phyloP scores from a whole-genome alignment of 1,140 invertebrate species.

The Philopotamus ludificatus region DNA sequence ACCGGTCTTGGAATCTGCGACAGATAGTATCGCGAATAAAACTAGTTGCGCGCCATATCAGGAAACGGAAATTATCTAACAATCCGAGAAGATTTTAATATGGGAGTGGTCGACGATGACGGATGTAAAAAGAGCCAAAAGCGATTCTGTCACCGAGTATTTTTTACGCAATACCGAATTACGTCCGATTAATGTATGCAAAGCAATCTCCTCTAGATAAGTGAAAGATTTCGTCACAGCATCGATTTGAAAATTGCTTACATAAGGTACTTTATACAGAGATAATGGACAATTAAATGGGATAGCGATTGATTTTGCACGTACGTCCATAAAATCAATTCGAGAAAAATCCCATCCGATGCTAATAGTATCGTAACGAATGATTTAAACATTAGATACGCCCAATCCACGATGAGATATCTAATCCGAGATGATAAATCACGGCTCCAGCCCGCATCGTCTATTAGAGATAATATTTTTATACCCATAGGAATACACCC shows the following conservation, averaged over 20 bases:
- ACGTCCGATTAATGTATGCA: too few species aligned
- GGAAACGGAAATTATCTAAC: neutral
- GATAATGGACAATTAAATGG: too few species aligned
- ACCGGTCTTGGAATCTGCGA: neutral
- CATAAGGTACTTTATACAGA: too few species aligned
- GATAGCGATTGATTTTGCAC: too few species aligned
- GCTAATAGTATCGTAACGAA: neutral
- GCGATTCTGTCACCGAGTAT: too few species aligned
- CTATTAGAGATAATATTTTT: neutral
- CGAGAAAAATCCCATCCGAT: too few species aligned
- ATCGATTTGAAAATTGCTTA: too few species aligned
- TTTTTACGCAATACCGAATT: too few species aligned
- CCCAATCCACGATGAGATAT: neutral
- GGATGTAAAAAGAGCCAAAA: too few species aligned
- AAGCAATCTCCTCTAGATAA: too few species aligned
- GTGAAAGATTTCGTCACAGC: too few species aligned
- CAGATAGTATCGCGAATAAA: conserved; percentile 11
- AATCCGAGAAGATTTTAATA: neutral
- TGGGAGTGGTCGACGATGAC: neutral
- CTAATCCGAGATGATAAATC: neutral
- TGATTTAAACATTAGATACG: neutral
- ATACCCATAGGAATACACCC: neutral
- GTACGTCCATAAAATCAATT: too few species aligned
- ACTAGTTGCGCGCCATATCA: neutral
- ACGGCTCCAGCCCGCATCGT: neutral